Evolutionary conservation across 2,797 vertebrate species (phyloP).

Genomic region (Phoebastria nigripes): DNA sequence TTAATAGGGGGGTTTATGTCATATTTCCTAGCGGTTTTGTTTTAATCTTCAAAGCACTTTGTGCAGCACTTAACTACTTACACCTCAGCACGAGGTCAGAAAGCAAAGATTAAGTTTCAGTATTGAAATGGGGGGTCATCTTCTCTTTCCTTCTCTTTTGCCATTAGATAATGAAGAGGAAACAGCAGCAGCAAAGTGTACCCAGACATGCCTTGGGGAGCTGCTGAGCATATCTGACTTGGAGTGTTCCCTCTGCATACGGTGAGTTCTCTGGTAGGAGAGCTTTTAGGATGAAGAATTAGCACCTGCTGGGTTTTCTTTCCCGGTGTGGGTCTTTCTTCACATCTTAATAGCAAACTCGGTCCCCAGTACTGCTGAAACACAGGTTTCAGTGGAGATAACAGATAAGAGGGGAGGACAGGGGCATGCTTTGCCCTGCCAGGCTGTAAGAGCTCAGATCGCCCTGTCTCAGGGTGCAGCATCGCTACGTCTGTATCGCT

Average conservation of each 20-base stretch:
- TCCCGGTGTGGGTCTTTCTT: neutral
- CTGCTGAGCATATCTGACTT: slow-evolving; percentile 83
- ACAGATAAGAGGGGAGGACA: neutral
- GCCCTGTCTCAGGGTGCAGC: neutral
- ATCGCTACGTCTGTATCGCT: neutral
- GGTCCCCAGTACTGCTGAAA: neutral
- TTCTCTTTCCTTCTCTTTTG: neutral
- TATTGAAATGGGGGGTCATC: neutral
- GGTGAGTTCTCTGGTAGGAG: slow-evolving; percentile 69
- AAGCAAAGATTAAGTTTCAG: neutral
- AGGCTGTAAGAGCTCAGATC: neutral
- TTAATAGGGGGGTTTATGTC: neutral
- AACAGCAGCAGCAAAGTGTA: neutral
- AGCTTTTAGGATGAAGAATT: neutral
- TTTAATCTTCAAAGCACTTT: neutral
- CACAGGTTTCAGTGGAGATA: neutral
- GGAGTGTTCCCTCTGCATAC: slow-evolving; percentile 91
- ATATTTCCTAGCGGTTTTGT: neutral
- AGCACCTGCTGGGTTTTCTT: neutral
- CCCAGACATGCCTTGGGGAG: neutral
- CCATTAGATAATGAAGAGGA: neutral
- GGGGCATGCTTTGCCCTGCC: neutral
- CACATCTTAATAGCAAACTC: neutral
- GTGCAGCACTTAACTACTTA: neutral
- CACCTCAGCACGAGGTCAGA: neutral